Evolutionary conservation across 2,888 invertebrate species (phyloP).

Genomic region (Philonicus albiceps): DNA sequence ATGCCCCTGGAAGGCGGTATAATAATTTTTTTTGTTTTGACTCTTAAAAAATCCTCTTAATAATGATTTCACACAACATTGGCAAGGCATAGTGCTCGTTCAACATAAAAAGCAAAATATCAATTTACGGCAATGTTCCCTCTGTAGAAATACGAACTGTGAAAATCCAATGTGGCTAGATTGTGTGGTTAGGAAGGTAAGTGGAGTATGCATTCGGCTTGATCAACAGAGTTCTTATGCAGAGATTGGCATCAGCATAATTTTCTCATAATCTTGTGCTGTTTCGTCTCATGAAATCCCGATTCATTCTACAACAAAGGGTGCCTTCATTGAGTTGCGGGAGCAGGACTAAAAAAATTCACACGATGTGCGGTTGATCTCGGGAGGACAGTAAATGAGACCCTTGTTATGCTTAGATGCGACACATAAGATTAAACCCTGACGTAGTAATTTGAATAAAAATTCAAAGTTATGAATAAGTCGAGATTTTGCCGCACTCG

Average conservation of each 20-base stretch:
- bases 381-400: constrained; percentile 19
- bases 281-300: constrained; percentile 26
- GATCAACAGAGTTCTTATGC: constrained; percentile 22
- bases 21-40: too few relatives aligned
- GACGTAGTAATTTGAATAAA: constrained; percentile 28
- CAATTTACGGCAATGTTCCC: background rate
- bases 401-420: constrained; percentile 27
- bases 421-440: constrained; percentile 22
- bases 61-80: background rate
- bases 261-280: constrained; percentile 29
- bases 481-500: background rate
- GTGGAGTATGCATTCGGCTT: background rate
- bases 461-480: constrained; percentile 19
- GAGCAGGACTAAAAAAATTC: constrained; percentile 17
- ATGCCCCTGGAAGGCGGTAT: too few relatives aligned
- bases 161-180: background rate
- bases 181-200: constrained; percentile 19
- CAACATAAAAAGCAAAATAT: background rate
- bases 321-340: constrained; percentile 8
- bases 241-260: constrained; percentile 31
- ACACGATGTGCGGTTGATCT: constrained; percentile 30
- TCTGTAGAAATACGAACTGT: background rate
- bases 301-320: constrained; percentile 26
- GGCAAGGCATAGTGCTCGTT: background rate
- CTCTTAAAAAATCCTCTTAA: too few relatives aligned